Evolutionary conservation across 2,797 vertebrate genomes (phyloP).

Genomic region (Phalanger gymnotis): DNA sequence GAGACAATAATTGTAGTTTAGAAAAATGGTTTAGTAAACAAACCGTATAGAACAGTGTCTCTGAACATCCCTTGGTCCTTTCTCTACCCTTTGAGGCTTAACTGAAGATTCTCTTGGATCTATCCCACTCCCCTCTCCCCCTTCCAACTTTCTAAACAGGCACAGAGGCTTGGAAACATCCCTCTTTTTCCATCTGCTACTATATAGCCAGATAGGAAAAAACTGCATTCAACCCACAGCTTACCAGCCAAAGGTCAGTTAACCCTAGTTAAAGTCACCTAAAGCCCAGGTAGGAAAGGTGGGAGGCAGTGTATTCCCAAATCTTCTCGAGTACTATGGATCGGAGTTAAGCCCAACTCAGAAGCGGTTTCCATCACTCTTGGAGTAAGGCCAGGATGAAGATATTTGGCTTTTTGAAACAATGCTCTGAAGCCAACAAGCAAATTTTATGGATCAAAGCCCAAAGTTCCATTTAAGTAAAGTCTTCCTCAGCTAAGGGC

Average conservation of each 20-base stretch:
- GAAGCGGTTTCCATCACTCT: background rate
- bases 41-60: conserved; percentile 32
- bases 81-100: background rate
- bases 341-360: background rate
- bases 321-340: background rate
- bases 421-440: background rate
- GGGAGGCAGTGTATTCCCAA: background rate
- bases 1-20: conserved; percentile 49
- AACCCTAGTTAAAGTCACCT: background rate
- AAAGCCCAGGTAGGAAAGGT: background rate
- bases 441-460: background rate
- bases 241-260: background rate
- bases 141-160: background rate
- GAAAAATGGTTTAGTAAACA: conserved; percentile 62
- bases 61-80: background rate
- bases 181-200: background rate
- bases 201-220: background rate
- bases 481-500: background rate
- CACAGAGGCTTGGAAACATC: background rate
- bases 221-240: background rate
- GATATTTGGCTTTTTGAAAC: background rate
- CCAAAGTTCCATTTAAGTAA: background rate
- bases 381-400: background rate
- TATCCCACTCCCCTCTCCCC: background rate
- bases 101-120: background rate